Evolutionary conservation across 2,113 vertebrate species (phyloP).

Genomic region (Chaetura pelagica): DNA sequence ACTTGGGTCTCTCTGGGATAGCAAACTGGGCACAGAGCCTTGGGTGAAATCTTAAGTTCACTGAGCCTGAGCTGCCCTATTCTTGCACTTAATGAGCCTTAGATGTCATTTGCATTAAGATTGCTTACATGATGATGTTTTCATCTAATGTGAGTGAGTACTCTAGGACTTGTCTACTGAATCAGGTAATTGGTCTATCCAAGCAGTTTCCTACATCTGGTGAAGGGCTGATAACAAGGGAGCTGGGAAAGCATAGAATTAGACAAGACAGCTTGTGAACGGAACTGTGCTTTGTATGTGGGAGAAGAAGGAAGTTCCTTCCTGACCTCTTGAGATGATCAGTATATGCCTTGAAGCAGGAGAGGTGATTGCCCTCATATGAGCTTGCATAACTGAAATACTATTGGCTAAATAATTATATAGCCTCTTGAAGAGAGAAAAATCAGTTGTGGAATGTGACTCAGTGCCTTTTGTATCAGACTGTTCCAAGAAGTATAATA

Average conservation of each 20-base stretch:
- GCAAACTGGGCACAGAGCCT: neutral
- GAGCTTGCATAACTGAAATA: conserved; percentile 46
- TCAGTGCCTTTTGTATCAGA: conserved; percentile 59
- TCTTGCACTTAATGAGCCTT: neutral
- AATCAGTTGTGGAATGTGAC: conserved; percentile 53
- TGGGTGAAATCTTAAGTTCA: neutral
- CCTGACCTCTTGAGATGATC: conserved; percentile 46
- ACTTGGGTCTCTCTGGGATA: neutral
- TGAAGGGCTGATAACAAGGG: neutral
- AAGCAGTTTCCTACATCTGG: neutral
- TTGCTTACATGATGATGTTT: neutral
- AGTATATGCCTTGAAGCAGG: conserved; percentile 32
- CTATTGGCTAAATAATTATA: conserved; percentile 51
- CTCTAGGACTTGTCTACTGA: neutral
- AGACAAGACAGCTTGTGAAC: neutral
- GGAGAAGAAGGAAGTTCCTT: conserved; percentile 15
- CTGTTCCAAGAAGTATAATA: conserved; percentile 56
- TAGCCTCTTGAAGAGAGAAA: conserved; percentile 40
- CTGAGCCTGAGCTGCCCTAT: neutral
- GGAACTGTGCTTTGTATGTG: neutral
- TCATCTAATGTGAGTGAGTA: neutral
- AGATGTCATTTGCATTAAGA: neutral
- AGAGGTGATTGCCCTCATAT: neutral
- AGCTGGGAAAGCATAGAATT: neutral
- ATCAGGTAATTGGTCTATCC: neutral